These are phyloP conservation scores for Rhagonycha lutea DNA, from an alignment of 2,888 invertebrate genomes.

Conservation along the genomic window DNA sequence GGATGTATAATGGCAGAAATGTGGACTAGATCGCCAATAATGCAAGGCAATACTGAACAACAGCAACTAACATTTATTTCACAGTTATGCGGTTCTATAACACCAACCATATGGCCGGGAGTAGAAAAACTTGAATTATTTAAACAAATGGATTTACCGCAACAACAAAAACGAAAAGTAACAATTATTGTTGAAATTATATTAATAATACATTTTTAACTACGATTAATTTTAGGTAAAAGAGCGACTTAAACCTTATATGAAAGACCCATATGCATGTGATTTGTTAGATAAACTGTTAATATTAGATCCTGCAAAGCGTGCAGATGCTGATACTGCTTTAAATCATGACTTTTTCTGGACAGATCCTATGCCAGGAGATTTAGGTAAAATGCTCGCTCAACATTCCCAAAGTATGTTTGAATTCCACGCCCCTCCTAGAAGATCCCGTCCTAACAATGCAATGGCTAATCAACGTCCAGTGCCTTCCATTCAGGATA, in stretches of 20 bases:
- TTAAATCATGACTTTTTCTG: constrained; percentile 98
- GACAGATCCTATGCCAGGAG: constrained; percentile 95
- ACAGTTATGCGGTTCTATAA: constrained; percentile 95
- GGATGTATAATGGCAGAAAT: constrained; percentile 99
- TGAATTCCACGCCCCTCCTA: constrained; percentile 82
- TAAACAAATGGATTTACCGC: constrained; percentile 84
- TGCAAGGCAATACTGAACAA: constrained; percentile 96
- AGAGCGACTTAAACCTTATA: constrained; percentile 84
- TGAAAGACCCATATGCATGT: constrained; percentile 89
- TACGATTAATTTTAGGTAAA: constrained; percentile 59
- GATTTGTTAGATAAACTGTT: constrained; percentile 91
- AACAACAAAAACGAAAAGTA: constrained; percentile 83
- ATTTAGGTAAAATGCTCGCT: constrained; percentile 88
- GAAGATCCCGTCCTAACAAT: constrained; percentile 74
- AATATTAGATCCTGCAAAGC: constrained; percentile 87
- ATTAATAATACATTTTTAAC: neutral
- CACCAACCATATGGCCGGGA: constrained; percentile 90
- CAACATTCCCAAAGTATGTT: constrained; percentile 93
- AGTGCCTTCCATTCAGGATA: constrained; percentile 64
- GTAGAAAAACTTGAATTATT: constrained; percentile 88
- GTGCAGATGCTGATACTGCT: constrained; percentile 88
- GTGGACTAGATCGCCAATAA: constrained; percentile 95
- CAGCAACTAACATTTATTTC: constrained; percentile 94
- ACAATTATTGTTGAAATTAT: constrained; percentile 16
- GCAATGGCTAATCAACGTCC: constrained; percentile 60